Evolutionary conservation across 1,140 invertebrate species (phyloP).

Genomic region (Patella vulgata): DNA sequence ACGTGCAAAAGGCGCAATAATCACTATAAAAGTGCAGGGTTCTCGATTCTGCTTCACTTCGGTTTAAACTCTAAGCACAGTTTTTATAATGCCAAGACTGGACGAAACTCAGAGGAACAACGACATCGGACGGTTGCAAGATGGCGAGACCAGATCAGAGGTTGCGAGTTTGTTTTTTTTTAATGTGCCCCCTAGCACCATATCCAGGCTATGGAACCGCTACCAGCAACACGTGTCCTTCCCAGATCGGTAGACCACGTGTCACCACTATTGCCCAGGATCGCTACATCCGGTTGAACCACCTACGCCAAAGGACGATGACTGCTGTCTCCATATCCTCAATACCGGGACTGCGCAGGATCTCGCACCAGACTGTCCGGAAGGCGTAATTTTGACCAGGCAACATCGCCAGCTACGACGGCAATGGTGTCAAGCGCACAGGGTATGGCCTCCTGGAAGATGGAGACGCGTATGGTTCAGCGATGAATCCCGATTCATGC

Average conservation of each 20-base stretch:
- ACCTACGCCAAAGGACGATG: slow-evolving; percentile 2
- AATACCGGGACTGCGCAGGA: slow-evolving; percentile 21
- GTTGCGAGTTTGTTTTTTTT: no score
- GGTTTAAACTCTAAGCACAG: no score
- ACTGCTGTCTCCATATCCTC: slow-evolving; percentile 6
- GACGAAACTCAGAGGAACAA: slow-evolving; percentile 12
- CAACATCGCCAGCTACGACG: no score
- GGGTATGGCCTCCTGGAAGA: slow-evolving; percentile 3
- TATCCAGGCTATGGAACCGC: slow-evolving; percentile 3
- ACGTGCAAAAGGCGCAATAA: no score
- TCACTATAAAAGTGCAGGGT: no score
- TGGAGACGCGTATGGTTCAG: slow-evolving; percentile 22
- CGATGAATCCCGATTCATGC: no score
- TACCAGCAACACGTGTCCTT: no score
- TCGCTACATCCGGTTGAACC: slow-evolving; percentile 11
- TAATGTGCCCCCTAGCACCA: slow-evolving; percentile 18
- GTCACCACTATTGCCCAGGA: slow-evolving; percentile 4
- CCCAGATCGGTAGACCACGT: slow-evolving; percentile 12
- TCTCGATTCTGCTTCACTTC: no score
- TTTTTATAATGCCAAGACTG: no score
- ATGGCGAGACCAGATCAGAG: slow-evolving; percentile 8
- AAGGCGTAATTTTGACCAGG: background rate
- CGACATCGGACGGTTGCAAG: slow-evolving; percentile 18
- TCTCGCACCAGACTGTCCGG: no score
- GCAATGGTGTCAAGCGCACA: slow-evolving; percentile 14